Evolutionary conservation across 2,888 invertebrate genomes (phyloP).

Genomic region (Meta bourneti): DNA sequence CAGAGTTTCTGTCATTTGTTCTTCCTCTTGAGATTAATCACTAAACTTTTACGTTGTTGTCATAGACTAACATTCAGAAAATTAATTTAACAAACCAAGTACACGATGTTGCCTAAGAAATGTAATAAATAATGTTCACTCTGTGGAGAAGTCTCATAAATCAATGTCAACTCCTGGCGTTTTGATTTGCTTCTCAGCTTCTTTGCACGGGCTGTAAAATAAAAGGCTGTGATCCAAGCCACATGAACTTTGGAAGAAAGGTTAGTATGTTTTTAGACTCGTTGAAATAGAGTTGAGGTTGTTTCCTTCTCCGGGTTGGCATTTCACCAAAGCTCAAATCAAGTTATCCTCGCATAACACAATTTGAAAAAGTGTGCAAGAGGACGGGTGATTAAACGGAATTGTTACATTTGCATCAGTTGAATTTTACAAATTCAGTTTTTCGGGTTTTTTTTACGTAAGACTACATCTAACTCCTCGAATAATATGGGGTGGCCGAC

Average conservation of each 20-base stretch:
- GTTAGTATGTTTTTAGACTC: slow-evolving; percentile 75
- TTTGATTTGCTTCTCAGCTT: background rate
- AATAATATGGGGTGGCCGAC: too few species aligned
- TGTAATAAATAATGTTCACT: background rate
- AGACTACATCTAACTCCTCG: too few species aligned
- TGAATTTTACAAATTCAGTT: too few species aligned
- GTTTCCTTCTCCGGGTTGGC: slow-evolving; percentile 56
- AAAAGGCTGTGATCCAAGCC: slow-evolving; percentile 54
- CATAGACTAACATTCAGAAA: background rate
- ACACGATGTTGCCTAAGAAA: background rate
- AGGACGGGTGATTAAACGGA: slow-evolving; percentile 15
- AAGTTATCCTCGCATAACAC: background rate
- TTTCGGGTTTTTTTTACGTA: too few species aligned
- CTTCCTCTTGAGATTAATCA: background rate
- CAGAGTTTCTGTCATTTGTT: background rate
- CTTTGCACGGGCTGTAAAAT: background rate
- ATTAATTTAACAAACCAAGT: background rate
- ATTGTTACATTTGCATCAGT: too few species aligned
- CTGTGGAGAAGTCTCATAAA: background rate
- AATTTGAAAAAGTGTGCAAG: slow-evolving; percentile 22
- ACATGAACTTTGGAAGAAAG: slow-evolving; percentile 53
- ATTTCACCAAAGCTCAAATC: slow-evolving; percentile 23
- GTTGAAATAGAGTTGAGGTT: slow-evolving; percentile 50
- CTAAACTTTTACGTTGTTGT: background rate
- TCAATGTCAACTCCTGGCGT: background rate